Evolutionary conservation across 2,888 invertebrate species (phyloP).

Genomic region (Mayetiola destructor): DNA sequence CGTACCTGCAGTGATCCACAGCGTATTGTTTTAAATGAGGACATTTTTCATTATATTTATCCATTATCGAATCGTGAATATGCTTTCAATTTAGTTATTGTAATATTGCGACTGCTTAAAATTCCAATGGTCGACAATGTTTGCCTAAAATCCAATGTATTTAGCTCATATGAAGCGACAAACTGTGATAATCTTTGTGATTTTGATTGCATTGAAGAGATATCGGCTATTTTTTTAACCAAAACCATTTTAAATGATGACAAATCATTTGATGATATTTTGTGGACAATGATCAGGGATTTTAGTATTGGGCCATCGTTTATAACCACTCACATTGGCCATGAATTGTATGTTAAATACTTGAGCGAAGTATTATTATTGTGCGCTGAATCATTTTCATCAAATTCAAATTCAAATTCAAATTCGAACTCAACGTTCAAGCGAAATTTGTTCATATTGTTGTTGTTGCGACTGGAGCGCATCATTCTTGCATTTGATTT

Average conservation of each 20-base stretch:
- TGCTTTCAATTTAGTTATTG: constrained; percentile 44
- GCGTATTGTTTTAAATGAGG: constrained; percentile 47
- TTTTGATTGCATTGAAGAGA: constrained; percentile 38
- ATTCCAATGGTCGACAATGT: constrained; percentile 40
- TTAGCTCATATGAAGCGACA: constrained; percentile 18
- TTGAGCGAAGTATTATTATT: constrained; percentile 38
- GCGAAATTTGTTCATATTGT: constrained; percentile 38
- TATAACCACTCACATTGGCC: constrained; percentile 42
- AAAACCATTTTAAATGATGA: background rate
- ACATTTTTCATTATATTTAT: constrained; percentile 52
- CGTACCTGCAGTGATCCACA: constrained; percentile 46
- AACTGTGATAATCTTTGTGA: constrained; percentile 26
- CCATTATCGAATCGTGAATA: constrained; percentile 45
- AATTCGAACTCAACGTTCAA: too few relatives aligned
- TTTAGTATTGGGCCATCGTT: constrained; percentile 45
- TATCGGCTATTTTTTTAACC: constrained; percentile 32
- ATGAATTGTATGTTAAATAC: constrained; percentile 43
- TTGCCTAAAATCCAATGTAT: constrained; percentile 34
- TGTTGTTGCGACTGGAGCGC: constrained; percentile 49
- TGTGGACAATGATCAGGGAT: constrained; percentile 33
- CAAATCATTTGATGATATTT: constrained; percentile 21
- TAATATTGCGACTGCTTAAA: constrained; percentile 41
- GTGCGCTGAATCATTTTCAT: constrained; percentile 38
- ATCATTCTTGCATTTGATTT: constrained; percentile 38
- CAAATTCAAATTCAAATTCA: background rate